Base-by-base conservation (phyloP, 2,113 vertebrate genomes). In the Heterocephalus glaber region DNA sequence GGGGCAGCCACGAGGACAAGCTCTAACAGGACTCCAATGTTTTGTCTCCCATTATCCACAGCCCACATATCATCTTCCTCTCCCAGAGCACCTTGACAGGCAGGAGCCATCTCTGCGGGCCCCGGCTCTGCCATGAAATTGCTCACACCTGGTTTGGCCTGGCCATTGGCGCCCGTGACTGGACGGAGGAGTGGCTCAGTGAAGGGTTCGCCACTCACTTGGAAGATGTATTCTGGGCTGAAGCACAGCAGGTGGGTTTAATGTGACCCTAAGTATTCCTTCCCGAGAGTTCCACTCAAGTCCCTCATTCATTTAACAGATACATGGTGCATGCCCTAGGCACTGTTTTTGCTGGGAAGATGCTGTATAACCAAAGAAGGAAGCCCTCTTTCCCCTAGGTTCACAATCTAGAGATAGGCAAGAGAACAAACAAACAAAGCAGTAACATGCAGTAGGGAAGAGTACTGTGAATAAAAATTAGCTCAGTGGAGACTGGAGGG, bases 161-260 rank as follows among this genome's bases (percentile, higher is more conserved):
- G 65, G 99, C 99, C 76, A 99, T 99, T 2, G 99, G 99, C 90
- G 99, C 99, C 95, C 98, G 98, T 47, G 99, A 99, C 95, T 99
- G 99, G 99, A 99, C 99, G 0, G 99, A 99, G 97, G 99, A 99
- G 96, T 99, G 99, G 99, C 98, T 99, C 98, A 99, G 99, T 30
- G 99, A 99, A 97, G 99, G 99, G 7, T 99, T 99, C 60, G 99
- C 99, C 97, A 99, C 99, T 28, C 99, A 98, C 97, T 97, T 99
- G 94, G 99, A 99, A 98, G 99, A 99, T 61, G 91, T 99, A 38
- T 99, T 99, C 97, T 99, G 99, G 99, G 98, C 98, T 68, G 95
- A 95, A 93, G 99, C 98, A 74, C 99, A 99, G 95, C 98, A 99
- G 99, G 99, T 99, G 98, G 89, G 63, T 84, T 86, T 54, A n/a